phyloP scores from a whole-genome alignment of 2,113 vertebrate species.

The Fregata magnificens region DNA sequence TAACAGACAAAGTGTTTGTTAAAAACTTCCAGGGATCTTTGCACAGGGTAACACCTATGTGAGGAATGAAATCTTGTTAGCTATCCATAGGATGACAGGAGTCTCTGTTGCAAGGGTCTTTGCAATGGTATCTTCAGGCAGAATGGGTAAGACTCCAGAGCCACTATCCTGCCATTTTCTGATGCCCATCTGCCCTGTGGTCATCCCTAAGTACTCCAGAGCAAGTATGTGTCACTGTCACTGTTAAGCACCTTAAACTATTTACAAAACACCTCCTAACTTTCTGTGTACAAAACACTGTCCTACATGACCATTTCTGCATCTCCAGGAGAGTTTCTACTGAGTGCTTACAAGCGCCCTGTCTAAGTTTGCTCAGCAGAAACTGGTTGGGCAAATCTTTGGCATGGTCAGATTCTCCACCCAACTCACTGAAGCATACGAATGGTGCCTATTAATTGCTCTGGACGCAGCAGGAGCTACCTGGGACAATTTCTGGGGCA shows the following conservation, averaged over 20 bases:
- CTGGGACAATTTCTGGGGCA: background rate
- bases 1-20: background rate
- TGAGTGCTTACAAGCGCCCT: background rate
- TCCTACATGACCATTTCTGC: background rate
- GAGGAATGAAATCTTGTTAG: background rate
- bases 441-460: background rate
- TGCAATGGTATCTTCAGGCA: background rate
- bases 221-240: background rate
- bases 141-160: background rate
- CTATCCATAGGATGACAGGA: background rate
- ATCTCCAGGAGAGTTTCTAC: background rate
- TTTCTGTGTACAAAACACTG: background rate
- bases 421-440: background rate
- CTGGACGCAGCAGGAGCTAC: background rate
- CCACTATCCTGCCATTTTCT: background rate
- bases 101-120: background rate
- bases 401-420: background rate
- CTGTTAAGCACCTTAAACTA: background rate
- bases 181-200: background rate
- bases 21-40: background rate
- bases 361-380: background rate
- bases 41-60: background rate
- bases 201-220: background rate
- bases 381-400: background rate
- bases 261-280: background rate